Evolutionary conservation across 2,888 invertebrate genomes (phyloP).

Genomic region (Drosophila pseudotakahashii): DNA sequence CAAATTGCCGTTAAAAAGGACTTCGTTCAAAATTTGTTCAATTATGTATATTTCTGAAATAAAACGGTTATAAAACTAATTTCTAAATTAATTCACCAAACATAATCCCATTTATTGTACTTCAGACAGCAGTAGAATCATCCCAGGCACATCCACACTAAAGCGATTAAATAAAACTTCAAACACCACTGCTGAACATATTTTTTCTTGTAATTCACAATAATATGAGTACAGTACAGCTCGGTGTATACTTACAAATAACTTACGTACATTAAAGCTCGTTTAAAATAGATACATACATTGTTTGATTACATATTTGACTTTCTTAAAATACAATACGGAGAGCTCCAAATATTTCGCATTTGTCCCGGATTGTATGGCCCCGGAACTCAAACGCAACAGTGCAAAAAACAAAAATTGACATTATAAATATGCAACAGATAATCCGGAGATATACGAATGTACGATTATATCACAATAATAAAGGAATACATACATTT

Average conservation of each 20-base stretch:
- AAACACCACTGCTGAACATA: slow-evolving; percentile 1
- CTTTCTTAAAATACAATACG: slow-evolving; percentile 46
- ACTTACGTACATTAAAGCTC: slow-evolving; percentile 71
- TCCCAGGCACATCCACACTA: too few species aligned
- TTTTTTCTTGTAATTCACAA: slow-evolving; percentile 37
- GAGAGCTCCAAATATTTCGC: slow-evolving; percentile 24
- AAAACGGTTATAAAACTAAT: too few species aligned
- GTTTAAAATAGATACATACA: slow-evolving; percentile 57
- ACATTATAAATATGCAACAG: slow-evolving; percentile 77
- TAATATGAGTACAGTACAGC: slow-evolving; percentile 41
- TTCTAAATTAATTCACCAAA: too few species aligned
- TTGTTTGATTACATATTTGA: slow-evolving; percentile 21
- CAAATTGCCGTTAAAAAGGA: too few species aligned
- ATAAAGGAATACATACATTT: slow-evolving; percentile 81
- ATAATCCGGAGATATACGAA: slow-evolving; percentile 71
- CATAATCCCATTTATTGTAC: too few species aligned
- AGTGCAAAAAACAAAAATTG: slow-evolving; percentile 53
- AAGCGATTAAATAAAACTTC: slow-evolving; percentile 1
- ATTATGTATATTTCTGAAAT: too few species aligned
- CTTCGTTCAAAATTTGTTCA: too few species aligned
- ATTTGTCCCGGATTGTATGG: slow-evolving; percentile 22
- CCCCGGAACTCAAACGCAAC: slow-evolving; percentile 18
- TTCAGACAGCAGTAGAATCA: too few species aligned
- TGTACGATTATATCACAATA: slow-evolving; percentile 82
- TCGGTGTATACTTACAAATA: slow-evolving; percentile 53